A percentile compares a stretch with the other conserved stretches of the same genome.
Evolutionary conservation across 2,888 invertebrate species (phyloP).

Genomic region (Netelia virgata): DNA sequence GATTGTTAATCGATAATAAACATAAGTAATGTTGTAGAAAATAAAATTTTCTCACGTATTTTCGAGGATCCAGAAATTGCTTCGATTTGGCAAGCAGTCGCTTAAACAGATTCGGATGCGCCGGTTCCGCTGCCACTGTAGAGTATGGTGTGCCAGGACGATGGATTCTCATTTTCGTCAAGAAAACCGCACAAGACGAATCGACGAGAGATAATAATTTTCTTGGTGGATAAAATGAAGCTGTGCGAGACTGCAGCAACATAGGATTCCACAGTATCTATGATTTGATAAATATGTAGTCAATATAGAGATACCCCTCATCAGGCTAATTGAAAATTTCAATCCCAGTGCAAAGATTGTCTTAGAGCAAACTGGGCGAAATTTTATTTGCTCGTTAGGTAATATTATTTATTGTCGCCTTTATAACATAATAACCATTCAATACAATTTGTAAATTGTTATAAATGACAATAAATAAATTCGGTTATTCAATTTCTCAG

Average conservation of each 20-base stretch:
- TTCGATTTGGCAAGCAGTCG: constrained; percentile 34
- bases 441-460: not conserved
- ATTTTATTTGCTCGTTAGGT: not conserved
- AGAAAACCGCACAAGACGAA: constrained; percentile 16
- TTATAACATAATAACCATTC: not conserved
- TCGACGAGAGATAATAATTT: constrained; percentile 21
- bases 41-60: constrained; percentile 42
- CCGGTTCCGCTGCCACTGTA: not conserved
- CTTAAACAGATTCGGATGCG: constrained; percentile 13
- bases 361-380: not conserved
- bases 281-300: constrained; percentile 7
- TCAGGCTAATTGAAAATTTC: not conserved
- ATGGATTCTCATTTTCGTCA: constrained; percentile 4
- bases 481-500: constrained; percentile 17
- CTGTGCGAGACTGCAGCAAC: not conserved
- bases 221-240: not conserved
- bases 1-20: not conserved
- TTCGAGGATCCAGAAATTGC: not conserved
- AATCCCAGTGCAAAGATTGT: not conserved
- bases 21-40: not conserved
- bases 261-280: constrained; percentile 38
- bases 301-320: not conserved
- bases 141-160: not conserved
- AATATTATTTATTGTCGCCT: not conserved
- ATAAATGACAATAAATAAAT: not conserved